phyloP scores from a whole-genome alignment of 2,797 vertebrate species.

The Lindbergichthys nudifrons region DNA sequence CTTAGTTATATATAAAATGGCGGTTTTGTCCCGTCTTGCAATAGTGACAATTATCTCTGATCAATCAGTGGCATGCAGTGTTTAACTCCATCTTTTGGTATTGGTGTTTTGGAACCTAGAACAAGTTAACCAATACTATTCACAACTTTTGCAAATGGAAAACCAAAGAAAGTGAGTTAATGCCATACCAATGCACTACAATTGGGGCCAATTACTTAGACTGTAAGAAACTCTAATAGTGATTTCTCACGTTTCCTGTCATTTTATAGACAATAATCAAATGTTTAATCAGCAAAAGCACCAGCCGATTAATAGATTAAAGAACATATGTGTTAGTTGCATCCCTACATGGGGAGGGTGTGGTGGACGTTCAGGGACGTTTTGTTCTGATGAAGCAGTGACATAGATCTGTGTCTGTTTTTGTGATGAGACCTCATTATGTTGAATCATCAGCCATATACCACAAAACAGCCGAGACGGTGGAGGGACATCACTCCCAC shows the following conservation, averaged over 20 bases:
- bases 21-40: too few species aligned
- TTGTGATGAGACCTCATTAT: conserved; percentile 65
- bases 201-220: background rate
- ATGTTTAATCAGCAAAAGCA: background rate
- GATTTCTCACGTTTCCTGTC: background rate
- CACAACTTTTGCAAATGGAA: too few species aligned
- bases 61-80: too few species aligned
- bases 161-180: too few species aligned
- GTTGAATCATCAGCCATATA: conserved; percentile 62
- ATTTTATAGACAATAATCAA: conserved; percentile 1
- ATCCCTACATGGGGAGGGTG: conserved; percentile 4
- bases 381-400: conserved; percentile 55
- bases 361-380: conserved; percentile 18
- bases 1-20: too few species aligned
- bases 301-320: background rate
- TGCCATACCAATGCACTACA: too few species aligned
- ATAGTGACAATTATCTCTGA: too few species aligned
- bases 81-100: too few species aligned
- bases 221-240: background rate
- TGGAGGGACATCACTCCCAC: conserved; percentile 24
- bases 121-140: too few species aligned
- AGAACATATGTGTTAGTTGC: background rate
- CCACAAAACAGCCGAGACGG: conserved; percentile 20
- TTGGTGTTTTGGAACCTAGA: too few species aligned
- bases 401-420: conserved; percentile 65